These are phyloP conservation scores for Zaprionus capensis DNA, from an alignment of 1,140 invertebrate species.

Conservation along the genomic window DNA sequence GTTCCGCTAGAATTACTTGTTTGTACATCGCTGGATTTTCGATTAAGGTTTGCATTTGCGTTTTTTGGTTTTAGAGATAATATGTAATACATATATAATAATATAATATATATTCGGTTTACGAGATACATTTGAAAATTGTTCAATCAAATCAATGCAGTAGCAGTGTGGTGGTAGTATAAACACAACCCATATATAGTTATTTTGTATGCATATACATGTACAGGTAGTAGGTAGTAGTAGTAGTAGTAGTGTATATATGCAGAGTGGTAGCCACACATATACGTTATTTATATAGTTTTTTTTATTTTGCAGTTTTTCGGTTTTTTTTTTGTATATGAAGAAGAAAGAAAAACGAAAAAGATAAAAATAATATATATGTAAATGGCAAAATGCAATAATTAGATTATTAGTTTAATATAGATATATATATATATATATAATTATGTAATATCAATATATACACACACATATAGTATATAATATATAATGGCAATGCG, in stretches of 20 bases:
- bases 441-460: conserved; percentile 74
- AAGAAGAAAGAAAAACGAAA: conserved; percentile 84
- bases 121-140: conserved; percentile 82
- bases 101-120: conserved; percentile 73
- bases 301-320: conserved; percentile 79
- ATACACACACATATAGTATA: conserved; percentile 75
- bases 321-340: conserved; percentile 77
- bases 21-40: conserved; percentile 84
- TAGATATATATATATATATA: conserved; percentile 78
- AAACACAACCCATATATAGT: conserved; percentile 84
- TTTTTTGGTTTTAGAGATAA: conserved; percentile 75
- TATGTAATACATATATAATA: conserved; percentile 77
- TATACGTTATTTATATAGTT: conserved; percentile 83
- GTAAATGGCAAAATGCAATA: conserved; percentile 84
- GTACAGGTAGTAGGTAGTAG: conserved; percentile 82
- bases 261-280: conserved; percentile 82
- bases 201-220: conserved; percentile 84
- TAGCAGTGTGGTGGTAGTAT: conserved; percentile 83
- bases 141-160: conserved; percentile 82
- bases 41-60: conserved; percentile 63
- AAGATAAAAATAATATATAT: conserved; percentile 84
- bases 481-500: conserved; percentile 59
- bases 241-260: conserved; percentile 79
- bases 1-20: conserved; percentile 84
- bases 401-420: conserved; percentile 83